Evolutionary conservation across 2,888 invertebrate genomes (phyloP), one percentile per base, ranked within the genome.

Genomic region (Pilophorus perplexus): DNA sequence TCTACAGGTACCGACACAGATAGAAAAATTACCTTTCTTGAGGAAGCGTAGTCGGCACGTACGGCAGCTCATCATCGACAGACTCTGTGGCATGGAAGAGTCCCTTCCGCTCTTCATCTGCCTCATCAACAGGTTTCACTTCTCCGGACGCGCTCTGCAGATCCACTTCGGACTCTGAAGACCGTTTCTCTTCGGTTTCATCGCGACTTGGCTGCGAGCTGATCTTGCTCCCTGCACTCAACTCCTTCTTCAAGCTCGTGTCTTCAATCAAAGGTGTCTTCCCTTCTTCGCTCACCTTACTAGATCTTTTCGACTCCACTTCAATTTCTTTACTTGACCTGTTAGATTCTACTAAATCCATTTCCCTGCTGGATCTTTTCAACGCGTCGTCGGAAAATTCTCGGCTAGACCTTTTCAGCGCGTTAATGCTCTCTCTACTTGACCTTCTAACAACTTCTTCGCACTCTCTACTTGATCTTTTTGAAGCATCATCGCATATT

Each of bases 11-110:
- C n/a, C n/a, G n/a, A n/a, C n/a, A n/a, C n/a, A n/a, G n/a, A n/a
- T n/a, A n/a, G n/a, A n/a, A n/a, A n/a, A n/a, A n/a, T n/a, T 23
- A 74, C 74, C 92, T 84, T 79, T 93, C 93, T 76, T 85, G 82
- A 18, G 93, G 93, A 74, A 93, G 79, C 64, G 92, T 93, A n/a
- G 93, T 92, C 66, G 93, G 92, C 74, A 93, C 85, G 76, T 90
- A 92, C 1, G 93, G 93, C 74, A 93, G 80, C 78, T 90, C 90
- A 73, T 88, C 88, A 64, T 84, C 84, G 75, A 90, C 88, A 38
- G 91, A 91, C 75, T 91, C 90, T 75, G 90, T 86, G 73, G 84
- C 85, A 67, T 86, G 81, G 48, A 92, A 90, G 44, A 93, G 80
- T 1, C 86, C 85, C 71, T 87, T 86, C 70, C 88, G 83, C 76